A percentile compares a stretch with the other conserved stretches of the same genome.
These are phyloP conservation scores for Eudasyphora cyanicolor DNA, from an alignment of 2,888 invertebrate species.

Conservation along the genomic window DNA sequence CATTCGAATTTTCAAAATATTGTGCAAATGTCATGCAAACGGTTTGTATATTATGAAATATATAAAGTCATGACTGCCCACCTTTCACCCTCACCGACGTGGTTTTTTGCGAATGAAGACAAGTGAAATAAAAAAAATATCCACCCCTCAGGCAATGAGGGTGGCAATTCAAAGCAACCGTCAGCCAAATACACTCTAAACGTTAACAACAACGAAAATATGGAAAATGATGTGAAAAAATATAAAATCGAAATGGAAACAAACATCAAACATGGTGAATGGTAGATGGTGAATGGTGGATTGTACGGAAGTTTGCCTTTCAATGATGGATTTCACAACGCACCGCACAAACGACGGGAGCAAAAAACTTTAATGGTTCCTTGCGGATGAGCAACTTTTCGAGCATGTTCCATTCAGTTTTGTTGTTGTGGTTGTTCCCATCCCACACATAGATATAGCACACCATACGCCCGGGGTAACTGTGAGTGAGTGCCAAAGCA, in stretches of 20 bases:
- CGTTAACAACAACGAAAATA: constrained; percentile 63
- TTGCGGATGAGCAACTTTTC: constrained; percentile 76
- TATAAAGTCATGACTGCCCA: neutral
- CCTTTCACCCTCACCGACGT: neutral
- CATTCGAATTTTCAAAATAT: too few relatives aligned
- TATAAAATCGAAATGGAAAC: constrained; percentile 68
- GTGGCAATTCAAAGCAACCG: constrained; percentile 71
- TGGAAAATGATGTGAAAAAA: constrained; percentile 59
- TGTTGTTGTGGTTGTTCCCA: neutral
- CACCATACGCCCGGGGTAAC: constrained; percentile 40
- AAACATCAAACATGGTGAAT: too few relatives aligned
- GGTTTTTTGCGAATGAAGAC: neutral
- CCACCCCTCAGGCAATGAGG: constrained; percentile 61
- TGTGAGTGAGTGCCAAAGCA: constrained; percentile 35
- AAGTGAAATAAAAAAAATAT: constrained; percentile 24
- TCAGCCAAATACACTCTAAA: constrained; percentile 59
- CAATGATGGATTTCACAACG: constrained; percentile 63
- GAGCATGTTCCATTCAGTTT: constrained; percentile 70
- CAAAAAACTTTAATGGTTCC: constrained; percentile 78
- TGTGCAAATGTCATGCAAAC: too few relatives aligned
- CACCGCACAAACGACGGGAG: constrained; percentile 24
- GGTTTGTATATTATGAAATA: too few relatives aligned
- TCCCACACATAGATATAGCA: constrained; percentile 36
- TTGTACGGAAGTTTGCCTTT: constrained; percentile 67
- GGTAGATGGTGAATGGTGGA: too few relatives aligned